phyloP scores from a whole-genome alignment of 1,140 invertebrate species.

The Orchesella cincta region DNA sequence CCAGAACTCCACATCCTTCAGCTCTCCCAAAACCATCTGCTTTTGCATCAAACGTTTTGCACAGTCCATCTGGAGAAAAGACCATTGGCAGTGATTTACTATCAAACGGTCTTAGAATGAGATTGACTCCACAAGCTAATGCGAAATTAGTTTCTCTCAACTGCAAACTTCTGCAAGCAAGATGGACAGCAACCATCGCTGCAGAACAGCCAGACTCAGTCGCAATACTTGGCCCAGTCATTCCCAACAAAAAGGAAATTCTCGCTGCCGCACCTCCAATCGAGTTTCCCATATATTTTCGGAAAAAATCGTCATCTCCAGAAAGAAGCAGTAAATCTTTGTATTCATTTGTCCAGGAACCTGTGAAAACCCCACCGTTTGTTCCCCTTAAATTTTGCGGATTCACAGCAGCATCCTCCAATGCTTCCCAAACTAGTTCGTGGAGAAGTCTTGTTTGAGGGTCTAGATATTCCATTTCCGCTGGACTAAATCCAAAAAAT shows the following conservation, averaged over 20 bases:
- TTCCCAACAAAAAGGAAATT: slow-evolving; percentile 39
- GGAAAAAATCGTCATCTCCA: slow-evolving; percentile 20
- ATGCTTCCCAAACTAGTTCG: slow-evolving; percentile 65
- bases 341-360: slow-evolving; percentile 36
- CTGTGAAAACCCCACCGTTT: slow-evolving; percentile 34
- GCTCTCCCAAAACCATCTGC: not conserved
- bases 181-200: slow-evolving; percentile 34
- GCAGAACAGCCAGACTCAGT: slow-evolving; percentile 40
- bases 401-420: slow-evolving; percentile 57
- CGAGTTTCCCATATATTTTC: slow-evolving; percentile 44
- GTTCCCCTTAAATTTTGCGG: slow-evolving; percentile 30
- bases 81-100: not conserved
- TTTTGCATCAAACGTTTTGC: not conserved
- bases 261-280: slow-evolving; percentile 35
- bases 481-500: slow-evolving; percentile 61
- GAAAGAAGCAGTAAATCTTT: not conserved
- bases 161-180: slow-evolving; percentile 38
- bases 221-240: slow-evolving; percentile 39
- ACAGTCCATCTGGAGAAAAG: not conserved
- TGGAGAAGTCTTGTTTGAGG: slow-evolving; percentile 65
- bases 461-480: slow-evolving; percentile 65
- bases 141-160: slow-evolving; percentile 33
- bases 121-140: slow-evolving; percentile 39
- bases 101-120: slow-evolving; percentile 23
- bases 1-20: not conserved